Percentiles rank a stretch among this genome's conserved stretches.
Conservation (phyloP, 2,888 invertebrate species). For the Ischnura elegans region DNA sequence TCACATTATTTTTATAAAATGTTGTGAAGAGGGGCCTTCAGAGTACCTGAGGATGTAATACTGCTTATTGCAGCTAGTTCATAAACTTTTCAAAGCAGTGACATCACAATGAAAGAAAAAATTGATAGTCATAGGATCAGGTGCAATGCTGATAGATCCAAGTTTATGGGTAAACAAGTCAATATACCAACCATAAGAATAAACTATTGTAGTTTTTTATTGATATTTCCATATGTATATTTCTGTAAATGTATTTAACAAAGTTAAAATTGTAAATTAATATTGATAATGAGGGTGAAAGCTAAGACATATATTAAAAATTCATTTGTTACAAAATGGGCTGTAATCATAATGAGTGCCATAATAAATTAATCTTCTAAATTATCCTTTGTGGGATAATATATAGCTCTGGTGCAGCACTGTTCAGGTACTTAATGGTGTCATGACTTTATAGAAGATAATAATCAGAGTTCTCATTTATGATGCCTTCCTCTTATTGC, state of each 20-base stretch:
- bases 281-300: constrained; percentile 43
- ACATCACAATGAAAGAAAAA: constrained; percentile 28
- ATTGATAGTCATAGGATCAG: neutral
- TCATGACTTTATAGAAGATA: too few species aligned
- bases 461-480: too few species aligned
- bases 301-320: constrained; percentile 37
- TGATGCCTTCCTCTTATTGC: too few species aligned
- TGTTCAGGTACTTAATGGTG: too few species aligned
- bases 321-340: constrained; percentile 48
- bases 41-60: constrained; percentile 55
- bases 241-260: constrained; percentile 54
- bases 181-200: constrained; percentile 23
- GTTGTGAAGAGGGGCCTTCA: constrained; percentile 14
- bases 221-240: constrained; percentile 41
- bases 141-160: constrained; percentile 49
- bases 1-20: constrained; percentile 28
- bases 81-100: neutral
- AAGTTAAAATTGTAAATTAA: constrained; percentile 2
- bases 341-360: constrained; percentile 62
- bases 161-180: constrained; percentile 37
- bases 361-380: constrained; percentile 56
- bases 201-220: neutral
- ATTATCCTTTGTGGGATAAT: neutral
- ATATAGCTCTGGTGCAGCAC: too few species aligned
- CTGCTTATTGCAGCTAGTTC: neutral